Evolutionary conservation across 2,113 vertebrate genomes (phyloP).

Genomic region (Crotalus helleri): DNA sequence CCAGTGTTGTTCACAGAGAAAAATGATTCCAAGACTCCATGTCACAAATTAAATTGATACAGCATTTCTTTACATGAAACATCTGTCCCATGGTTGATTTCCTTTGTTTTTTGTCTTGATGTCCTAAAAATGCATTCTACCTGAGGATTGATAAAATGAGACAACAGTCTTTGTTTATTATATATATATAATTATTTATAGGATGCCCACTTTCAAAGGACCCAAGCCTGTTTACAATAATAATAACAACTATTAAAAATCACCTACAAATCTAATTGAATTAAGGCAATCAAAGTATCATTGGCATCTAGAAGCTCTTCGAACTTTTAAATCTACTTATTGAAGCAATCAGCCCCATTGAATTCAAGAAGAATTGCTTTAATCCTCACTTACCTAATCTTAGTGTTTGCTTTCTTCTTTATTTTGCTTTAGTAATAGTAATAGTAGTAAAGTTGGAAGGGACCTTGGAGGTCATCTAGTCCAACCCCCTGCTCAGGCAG

Average conservation of each 20-base stretch:
- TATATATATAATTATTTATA: background rate
- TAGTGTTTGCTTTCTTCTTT: background rate
- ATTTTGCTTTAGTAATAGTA: background rate
- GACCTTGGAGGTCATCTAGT: too few species aligned
- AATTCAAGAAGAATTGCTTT: background rate
- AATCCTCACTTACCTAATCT: background rate
- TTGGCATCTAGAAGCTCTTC: background rate
- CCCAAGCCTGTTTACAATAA: background rate
- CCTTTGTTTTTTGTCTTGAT: background rate
- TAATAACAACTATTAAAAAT: background rate
- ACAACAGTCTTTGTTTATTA: background rate
- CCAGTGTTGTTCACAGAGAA: background rate
- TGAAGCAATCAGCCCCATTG: background rate
- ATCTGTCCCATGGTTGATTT: background rate
- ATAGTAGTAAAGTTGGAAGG: too few species aligned
- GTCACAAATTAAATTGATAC: background rate
- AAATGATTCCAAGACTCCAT: background rate
- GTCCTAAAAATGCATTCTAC: background rate
- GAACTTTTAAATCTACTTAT: background rate
- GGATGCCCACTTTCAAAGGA: background rate
- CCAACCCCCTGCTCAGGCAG: too few species aligned
- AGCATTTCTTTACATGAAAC: background rate
- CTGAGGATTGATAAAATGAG: background rate
- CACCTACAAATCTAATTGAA: background rate
- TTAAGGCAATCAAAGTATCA: background rate